phyloP scores from a whole-genome alignment of 2,888 invertebrate species.

The Anaspis maculata region DNA sequence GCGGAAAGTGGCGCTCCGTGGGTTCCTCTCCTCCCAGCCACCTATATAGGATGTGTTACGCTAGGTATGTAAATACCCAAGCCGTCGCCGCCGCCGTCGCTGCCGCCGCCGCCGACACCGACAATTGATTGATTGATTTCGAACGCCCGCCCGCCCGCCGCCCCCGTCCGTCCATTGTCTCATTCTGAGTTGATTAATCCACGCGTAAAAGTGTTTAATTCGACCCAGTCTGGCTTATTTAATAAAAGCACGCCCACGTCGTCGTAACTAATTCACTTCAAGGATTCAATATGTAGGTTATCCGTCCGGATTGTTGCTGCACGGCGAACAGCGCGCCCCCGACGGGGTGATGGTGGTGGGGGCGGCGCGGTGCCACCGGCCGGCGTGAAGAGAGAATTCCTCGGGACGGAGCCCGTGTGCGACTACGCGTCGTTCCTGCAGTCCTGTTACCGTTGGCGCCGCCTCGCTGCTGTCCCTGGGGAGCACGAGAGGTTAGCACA shows the following conservation, averaged over 20 bases:
- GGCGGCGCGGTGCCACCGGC: too few relatives aligned
- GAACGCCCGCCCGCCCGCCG: too few relatives aligned
- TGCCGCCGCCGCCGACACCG: too few relatives aligned
- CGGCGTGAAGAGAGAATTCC: constrained; percentile 3
- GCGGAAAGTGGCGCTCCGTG: too few relatives aligned
- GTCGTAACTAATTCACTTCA: constrained; percentile 12
- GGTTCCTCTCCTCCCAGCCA: too few relatives aligned
- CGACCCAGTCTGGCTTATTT: constrained; percentile 14
- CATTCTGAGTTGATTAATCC: too few relatives aligned
- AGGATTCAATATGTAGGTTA: constrained; percentile 14
- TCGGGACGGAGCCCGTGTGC: constrained; percentile 5
- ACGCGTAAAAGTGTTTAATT: constrained; percentile 13
- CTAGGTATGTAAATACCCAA: too few relatives aligned
- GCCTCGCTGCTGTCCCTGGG: constrained; percentile 16
- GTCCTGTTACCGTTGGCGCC: constrained; percentile 18
- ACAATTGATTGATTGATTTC: too few relatives aligned
- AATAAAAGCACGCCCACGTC: constrained; percentile 12
- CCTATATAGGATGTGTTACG: too few relatives aligned
- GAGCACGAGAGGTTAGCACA: constrained; percentile 16
- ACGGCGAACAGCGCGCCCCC: constrained; percentile 4
- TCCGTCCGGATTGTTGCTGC: constrained; percentile 8
- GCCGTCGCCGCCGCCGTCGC: too few relatives aligned
- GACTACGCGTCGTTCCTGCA: constrained; percentile 12
- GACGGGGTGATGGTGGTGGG: too few relatives aligned
- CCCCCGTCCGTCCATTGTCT: too few relatives aligned